Base-by-base conservation (phyloP, 2,113 vertebrate species). In the Sander lucioperca region DNA sequence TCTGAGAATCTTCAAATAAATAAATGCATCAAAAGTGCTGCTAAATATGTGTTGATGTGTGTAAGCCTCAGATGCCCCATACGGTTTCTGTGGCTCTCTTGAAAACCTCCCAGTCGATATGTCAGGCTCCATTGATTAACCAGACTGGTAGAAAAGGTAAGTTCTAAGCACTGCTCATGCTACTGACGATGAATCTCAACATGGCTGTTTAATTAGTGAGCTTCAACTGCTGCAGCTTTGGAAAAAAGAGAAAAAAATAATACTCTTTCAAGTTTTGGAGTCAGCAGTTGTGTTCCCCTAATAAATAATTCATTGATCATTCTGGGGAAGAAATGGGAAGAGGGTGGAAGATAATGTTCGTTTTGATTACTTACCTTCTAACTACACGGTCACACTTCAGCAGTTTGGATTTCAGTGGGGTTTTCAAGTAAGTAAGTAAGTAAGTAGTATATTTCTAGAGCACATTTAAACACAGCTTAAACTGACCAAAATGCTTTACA, bases 241-340 rank as follows among this genome's bases (percentile, higher is more conserved):
- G 10, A 39, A 67, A 81, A 85, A 5, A 36, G 3, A 13, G 33
- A 36, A 76, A 54, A 66, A 16, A 68, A 30, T 62, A 80, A 80
- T n/a, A 47, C 64, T 75, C 77, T 88, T 91, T 88, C 85, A 91
- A 80, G 77, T 85, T 81, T 78, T 30, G 39, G 73, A 90, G 86
- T 91, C 88, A 92, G 81, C 84, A 86, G 50, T 78, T 88, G 84
- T 83, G 71, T 81, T 85, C 62, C 53, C 23, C 67, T 83, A 48
- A 89, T 92, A 84, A 88, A 93, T 92, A 80, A 93, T 90, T 79
- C 33, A 89, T 88, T 45, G n/a, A 18, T 73, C 58, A 78, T 72
- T 77, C 64, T 64, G 62, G 6, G 39, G 43, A 16, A 36, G 39
- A 63, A 74, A 74, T 54, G 56, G 15, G 39, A 64, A 36, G 65